These are phyloP conservation scores for Tachyglossus aculeatus DNA, from an alignment of 2,797 vertebrate species.

Conservation along the genomic window DNA sequence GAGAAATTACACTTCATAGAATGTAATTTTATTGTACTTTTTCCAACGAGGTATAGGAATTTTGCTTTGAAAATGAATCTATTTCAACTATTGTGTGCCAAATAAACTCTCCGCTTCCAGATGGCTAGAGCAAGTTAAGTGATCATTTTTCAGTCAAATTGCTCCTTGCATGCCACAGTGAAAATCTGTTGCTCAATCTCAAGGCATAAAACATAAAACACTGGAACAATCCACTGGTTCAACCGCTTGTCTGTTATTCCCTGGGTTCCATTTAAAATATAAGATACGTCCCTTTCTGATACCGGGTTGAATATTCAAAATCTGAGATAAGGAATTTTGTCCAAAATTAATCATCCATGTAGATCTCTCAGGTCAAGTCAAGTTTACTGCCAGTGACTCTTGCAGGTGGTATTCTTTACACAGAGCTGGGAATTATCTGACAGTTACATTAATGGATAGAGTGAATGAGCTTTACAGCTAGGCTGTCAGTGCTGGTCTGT, in stretches of 20 bases:
- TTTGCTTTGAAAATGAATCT: background rate
- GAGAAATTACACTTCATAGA: background rate
- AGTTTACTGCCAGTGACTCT: too few species aligned
- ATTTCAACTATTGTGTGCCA: background rate
- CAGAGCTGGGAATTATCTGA: too few species aligned
- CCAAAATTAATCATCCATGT: too few species aligned
- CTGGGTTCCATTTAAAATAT: background rate
- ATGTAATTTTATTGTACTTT: background rate
- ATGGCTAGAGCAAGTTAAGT: background rate
- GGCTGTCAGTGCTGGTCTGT: too few species aligned
- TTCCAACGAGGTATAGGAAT: background rate
- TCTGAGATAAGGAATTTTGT: too few species aligned
- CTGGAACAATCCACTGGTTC: background rate
- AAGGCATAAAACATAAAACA: background rate
- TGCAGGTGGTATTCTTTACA: too few species aligned
- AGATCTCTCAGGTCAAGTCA: too few species aligned
- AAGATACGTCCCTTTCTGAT: too few species aligned
- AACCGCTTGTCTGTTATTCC: background rate
- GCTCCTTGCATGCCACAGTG: background rate
- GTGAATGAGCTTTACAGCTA: too few species aligned
- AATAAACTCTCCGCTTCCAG: background rate
- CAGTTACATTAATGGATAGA: too few species aligned
- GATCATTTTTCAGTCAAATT: background rate
- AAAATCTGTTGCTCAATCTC: constrained; percentile 13
- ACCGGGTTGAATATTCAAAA: too few species aligned